Conservation (phyloP, 2,888 invertebrate genomes). For the Phytoseiulus persimilis region DNA sequence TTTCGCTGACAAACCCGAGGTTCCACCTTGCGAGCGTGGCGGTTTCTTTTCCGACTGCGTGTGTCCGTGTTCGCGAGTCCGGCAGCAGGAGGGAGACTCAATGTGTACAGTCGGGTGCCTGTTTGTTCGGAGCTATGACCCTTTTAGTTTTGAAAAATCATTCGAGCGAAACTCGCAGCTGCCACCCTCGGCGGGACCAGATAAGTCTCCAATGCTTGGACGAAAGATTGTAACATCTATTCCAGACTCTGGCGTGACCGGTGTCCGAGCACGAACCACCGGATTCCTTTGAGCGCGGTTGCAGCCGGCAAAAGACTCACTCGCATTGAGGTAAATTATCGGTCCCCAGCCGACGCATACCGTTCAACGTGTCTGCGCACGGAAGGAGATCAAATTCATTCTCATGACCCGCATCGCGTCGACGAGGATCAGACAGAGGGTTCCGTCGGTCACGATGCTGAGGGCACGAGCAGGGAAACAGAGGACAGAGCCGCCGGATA, state of each 20-base stretch:
- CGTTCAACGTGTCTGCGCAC: not conserved
- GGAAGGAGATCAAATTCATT: not conserved
- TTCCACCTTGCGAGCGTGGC: not conserved
- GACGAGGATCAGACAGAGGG: too few species aligned
- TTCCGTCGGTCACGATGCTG: too few species aligned
- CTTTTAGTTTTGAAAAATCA: slow-evolving; percentile 5
- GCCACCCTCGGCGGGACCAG: not conserved
- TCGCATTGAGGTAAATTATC: not conserved
- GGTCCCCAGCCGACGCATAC: not conserved
- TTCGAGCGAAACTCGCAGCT: not conserved
- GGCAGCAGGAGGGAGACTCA: not conserved
- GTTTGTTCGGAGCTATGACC: not conserved
- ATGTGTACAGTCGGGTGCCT: not conserved
- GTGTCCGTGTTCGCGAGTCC: not conserved
- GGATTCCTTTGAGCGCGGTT: not conserved
- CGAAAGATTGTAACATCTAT: not conserved
- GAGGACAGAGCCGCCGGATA: not conserved
- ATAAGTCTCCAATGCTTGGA: not conserved
- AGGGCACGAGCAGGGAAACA: not conserved
- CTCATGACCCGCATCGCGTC: not conserved
- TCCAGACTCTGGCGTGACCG: not conserved
- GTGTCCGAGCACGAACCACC: not conserved
- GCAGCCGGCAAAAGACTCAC: not conserved
- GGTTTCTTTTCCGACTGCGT: not conserved
- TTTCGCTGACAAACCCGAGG: not conserved